Base-by-base conservation (phyloP, 1,140 invertebrate genomes). In the Drosophila suzukii region DNA sequence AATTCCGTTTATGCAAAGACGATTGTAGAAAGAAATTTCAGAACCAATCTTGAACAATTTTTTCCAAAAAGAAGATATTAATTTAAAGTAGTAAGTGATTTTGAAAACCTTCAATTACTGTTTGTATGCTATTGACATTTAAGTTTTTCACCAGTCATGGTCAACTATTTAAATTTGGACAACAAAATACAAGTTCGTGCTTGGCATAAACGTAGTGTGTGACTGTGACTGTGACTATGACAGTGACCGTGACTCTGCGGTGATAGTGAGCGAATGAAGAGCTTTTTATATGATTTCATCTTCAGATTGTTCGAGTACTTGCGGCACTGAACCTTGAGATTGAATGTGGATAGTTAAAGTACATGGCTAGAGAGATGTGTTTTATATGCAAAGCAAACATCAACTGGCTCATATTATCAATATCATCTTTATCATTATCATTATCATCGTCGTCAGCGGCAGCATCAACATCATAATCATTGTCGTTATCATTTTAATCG, bases 261-360 rank as follows among this genome's bases (percentile, higher is more conserved):
- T 54, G 71, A 70, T 47, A 50, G 38, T 76, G 67, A 61, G 60
- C 76, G 68, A 54, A 49, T 62, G 78, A 71, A 71, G 65, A 47
- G 51, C 67, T 71, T 75, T 60, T 71, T 61, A n/a, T 54, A 32
- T 81, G 79, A 71, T 71, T 43, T 58, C 66, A 49, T 71, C 67
- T 43, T 71, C 43, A 71, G 67, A 71, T 71, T 32, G 44, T 32
- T 71, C 68, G 65, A 72, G 66, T 71, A 53, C 13, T 47, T 32
- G 54, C 27, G 44, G 34, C 68, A 71, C 53, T 39, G 44, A 58
- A 38, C 65, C 66, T 36, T 43, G 53, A 34, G 66, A 58, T 71
- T 71, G 68, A 58, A 71, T 71, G 56, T 57, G 65, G 65, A 71
- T 68, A 66, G 27, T 67, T 27, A 39, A 38, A 70, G 47, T 70